phyloP scores from a whole-genome alignment of 1,140 invertebrate genomes.

The Drosophila truncata region DNA sequence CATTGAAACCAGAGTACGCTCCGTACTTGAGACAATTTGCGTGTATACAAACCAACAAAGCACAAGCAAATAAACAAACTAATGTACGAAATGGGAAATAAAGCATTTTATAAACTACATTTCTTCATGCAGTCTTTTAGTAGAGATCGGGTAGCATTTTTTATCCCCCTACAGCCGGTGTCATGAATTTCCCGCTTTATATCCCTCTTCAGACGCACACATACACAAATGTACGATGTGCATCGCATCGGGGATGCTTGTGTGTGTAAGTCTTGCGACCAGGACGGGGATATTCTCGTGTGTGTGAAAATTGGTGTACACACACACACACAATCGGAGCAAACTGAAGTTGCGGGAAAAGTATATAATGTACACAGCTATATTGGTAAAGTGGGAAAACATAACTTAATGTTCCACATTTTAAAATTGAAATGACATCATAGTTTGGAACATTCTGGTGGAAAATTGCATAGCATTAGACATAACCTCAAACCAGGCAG shows the following conservation, averaged over 20 bases:
- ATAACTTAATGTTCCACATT: constrained; percentile 25
- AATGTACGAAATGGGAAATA: constrained; percentile 62
- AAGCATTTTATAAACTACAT: constrained; percentile 73
- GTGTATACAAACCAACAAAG: constrained; percentile 39
- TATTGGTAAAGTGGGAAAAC: neutral
- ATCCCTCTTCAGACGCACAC: constrained; percentile 36
- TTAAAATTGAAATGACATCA: constrained; percentile 24
- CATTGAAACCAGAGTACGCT: constrained; percentile 46
- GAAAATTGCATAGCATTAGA: constrained; percentile 2
- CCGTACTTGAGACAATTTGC: constrained; percentile 39
- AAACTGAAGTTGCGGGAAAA: constrained; percentile 28
- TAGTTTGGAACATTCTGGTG: constrained; percentile 11
- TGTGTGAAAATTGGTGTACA: constrained; percentile 70
- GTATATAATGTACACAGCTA: constrained; percentile 13
- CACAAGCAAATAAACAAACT: constrained; percentile 32
- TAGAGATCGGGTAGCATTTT: constrained; percentile 21
- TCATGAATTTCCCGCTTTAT: constrained; percentile 71
- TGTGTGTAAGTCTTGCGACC: constrained; percentile 12
- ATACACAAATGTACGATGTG: constrained; percentile 9
- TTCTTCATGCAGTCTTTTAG: neutral
- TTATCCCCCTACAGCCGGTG: constrained; percentile 33
- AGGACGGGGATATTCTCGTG: constrained; percentile 37
- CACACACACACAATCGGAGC: constrained; percentile 69
- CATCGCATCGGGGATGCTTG: constrained; percentile 3
- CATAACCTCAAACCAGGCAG: constrained; percentile 32